These are phyloP conservation scores for Arion vulgaris DNA, from an alignment of 1,140 invertebrate genomes.

Conservation along the genomic window DNA sequence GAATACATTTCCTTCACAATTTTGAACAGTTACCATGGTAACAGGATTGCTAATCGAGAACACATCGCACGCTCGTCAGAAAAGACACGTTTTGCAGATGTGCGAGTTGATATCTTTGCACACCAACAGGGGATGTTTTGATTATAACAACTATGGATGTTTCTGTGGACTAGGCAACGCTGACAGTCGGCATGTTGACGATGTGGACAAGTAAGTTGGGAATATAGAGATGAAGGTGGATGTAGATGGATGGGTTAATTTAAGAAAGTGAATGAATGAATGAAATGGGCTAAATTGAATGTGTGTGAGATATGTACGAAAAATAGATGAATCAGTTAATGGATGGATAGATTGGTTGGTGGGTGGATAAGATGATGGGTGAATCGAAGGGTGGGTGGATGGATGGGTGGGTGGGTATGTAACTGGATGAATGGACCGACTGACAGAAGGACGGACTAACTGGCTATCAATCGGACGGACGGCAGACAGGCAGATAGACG, in stretches of 20 bases:
- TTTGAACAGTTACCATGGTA: no score
- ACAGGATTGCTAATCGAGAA: background rate
- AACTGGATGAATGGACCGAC: background rate
- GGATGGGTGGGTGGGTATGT: background rate
- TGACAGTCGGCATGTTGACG: conserved; percentile 43
- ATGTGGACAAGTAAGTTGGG: conserved; percentile 48
- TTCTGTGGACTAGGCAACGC: conserved; percentile 59
- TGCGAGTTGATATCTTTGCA: conserved; percentile 51
- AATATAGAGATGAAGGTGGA: background rate
- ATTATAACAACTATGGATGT: conserved; percentile 60
- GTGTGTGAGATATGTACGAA: background rate
- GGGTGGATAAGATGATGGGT: background rate
- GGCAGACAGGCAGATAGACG: background rate
- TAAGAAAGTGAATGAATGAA: background rate
- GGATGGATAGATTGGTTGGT: no score
- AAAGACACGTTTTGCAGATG: conserved; percentile 52
- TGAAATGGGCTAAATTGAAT: background rate
- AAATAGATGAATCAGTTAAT: no score
- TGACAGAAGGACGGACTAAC: no score
- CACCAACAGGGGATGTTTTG: conserved; percentile 48
- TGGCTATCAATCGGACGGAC: no score
- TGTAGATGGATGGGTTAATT: background rate
- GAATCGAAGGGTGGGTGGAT: background rate
- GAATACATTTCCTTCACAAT: no score
- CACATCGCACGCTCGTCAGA: background rate